Percentiles rank a stretch among this genome's conserved stretches.
Evolutionary conservation across 2,113 vertebrate genomes (phyloP).

Genomic region (Xiphorhynchus elegans): DNA sequence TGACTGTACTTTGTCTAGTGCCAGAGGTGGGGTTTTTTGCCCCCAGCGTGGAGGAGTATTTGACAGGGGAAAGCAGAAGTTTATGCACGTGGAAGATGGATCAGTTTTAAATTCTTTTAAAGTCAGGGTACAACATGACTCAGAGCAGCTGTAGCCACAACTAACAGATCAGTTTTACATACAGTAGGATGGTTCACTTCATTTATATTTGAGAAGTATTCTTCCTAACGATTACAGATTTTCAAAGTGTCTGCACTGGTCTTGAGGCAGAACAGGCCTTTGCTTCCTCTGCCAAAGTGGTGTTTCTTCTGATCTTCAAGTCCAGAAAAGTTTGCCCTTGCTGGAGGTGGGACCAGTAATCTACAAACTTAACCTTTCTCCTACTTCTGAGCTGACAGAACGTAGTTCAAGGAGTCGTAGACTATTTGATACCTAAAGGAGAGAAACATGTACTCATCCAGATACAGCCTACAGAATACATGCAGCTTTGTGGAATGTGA

Average conservation of each 20-base stretch:
- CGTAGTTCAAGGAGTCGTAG: neutral
- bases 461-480: neutral
- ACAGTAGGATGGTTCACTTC: neutral
- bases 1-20: neutral
- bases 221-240: neutral
- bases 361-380: neutral
- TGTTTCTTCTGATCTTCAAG: neutral
- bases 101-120: neutral
- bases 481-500: neutral
- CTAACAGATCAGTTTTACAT: neutral
- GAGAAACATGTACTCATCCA: neutral
- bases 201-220: neutral
- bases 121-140: neutral
- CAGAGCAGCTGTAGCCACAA: neutral
- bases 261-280: neutral
- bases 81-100: neutral
- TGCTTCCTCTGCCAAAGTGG: neutral
- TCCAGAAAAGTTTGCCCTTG: neutral
- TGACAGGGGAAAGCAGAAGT: neutral
- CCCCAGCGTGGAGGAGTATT: neutral
- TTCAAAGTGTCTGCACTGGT: neutral
- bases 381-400: neutral
- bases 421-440: neutral
- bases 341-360: rapidly evolving
- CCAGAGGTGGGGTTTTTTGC: neutral